Conservation (phyloP, 2,113 vertebrate species). For the Okapia johnstoni region DNA sequence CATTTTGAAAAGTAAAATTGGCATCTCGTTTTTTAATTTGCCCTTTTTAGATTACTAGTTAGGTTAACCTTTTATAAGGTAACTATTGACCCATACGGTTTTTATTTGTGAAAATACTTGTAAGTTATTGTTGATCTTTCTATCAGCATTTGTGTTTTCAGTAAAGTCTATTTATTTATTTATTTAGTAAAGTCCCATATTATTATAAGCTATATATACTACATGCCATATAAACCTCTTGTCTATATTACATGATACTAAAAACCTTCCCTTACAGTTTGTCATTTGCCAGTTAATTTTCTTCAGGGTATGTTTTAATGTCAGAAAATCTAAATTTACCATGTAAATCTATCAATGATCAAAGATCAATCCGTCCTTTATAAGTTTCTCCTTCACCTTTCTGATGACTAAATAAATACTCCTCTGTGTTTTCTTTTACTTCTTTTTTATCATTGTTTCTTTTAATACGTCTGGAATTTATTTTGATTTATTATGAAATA, state of each 20-base stretch:
- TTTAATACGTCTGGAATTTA: constrained; percentile 45
- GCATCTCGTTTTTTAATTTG: constrained; percentile 26
- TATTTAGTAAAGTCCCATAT: background rate
- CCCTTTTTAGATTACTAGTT: background rate
- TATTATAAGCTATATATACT: background rate
- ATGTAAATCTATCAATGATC: constrained; percentile 12
- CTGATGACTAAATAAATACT: constrained; percentile 12
- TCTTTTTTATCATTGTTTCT: background rate
- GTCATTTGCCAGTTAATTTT: constrained; percentile 8
- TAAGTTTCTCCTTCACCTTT: background rate
- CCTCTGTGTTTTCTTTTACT: constrained; percentile 8
- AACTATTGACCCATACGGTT: background rate
- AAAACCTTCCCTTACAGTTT: background rate
- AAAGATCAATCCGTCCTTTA: background rate
- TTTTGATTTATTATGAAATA: constrained; percentile 3
- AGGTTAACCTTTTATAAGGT: constrained; percentile 6
- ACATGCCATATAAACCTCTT: background rate
- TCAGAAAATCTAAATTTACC: constrained; percentile 36
- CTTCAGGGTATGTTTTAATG: constrained; percentile 37
- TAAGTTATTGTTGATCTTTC: constrained; percentile 25
- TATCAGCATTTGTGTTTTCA: background rate
- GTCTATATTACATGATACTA: background rate
- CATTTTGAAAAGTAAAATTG: constrained; percentile 34
- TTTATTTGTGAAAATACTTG: constrained; percentile 13
- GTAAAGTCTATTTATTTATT: no score